Conservation (phyloP, 2,888 invertebrate species). For the Aporophyla nigra region DNA sequence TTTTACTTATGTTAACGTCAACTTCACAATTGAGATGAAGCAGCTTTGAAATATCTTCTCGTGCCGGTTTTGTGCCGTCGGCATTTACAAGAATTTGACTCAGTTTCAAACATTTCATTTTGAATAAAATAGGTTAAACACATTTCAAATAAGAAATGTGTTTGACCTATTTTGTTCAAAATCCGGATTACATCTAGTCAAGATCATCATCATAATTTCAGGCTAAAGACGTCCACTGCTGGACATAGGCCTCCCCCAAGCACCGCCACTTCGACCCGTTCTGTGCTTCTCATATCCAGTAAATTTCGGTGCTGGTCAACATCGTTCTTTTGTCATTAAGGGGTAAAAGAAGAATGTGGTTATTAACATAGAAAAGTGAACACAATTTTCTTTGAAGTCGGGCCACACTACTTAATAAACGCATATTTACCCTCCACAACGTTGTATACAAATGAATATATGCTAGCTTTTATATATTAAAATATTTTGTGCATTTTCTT, state of each 20-base stretch:
- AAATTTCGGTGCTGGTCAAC: too few relatives aligned
- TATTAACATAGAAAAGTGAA: neutral
- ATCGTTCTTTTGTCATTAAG: neutral
- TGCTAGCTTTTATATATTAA: constrained; percentile 37
- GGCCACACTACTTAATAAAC: constrained; percentile 1
- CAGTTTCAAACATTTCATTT: constrained; percentile 7
- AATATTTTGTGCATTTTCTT: constrained; percentile 42
- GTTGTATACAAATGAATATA: constrained; percentile 29
- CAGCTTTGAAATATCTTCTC: constrained; percentile 43
- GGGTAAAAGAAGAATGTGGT: neutral
- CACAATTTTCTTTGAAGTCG: constrained; percentile 19
- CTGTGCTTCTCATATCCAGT: too few relatives aligned
- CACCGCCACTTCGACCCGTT: too few relatives aligned
- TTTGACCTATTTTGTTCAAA: constrained; percentile 2
- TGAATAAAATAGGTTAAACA: too few relatives aligned
- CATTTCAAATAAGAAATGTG: neutral
- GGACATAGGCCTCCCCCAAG: too few relatives aligned
- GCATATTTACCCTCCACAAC: constrained; percentile 9
- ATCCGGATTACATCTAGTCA: neutral
- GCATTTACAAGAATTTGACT: constrained; percentile 35
- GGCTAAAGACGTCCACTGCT: too few relatives aligned
- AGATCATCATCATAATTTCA: too few relatives aligned
- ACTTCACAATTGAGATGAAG: constrained; percentile 43
- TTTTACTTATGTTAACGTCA: constrained; percentile 31
- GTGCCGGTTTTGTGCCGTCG: constrained; percentile 14